Evolutionary conservation across 2,888 invertebrate genomes (phyloP), one percentile per base, ranked within the genome.

Genomic region (Formica aserva): DNA sequence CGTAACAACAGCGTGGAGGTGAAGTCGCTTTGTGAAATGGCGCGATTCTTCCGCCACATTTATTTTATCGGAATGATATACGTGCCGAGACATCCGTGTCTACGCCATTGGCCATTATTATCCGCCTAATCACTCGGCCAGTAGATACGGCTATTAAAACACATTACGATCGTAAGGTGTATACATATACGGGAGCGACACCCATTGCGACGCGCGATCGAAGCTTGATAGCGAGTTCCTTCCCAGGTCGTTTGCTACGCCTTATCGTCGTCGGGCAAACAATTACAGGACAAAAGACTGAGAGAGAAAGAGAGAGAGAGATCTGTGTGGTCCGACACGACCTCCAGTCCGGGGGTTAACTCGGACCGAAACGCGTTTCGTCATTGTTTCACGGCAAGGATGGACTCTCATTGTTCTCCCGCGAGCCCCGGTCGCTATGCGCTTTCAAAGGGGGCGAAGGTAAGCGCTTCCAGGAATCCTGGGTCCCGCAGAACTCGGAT

Each of bases 391-490:
- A 80, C 77, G 81, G 83, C 78, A 71, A 69, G 83, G 84, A 83
- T 80, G 72, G 82, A 76, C 85, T 75, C 77, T 81, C 85, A 91
- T 92, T 92, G 91, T 91, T 91, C 72, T 35, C 66, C 26, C 41
- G 77, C 65, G 71, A 65, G 65, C 38, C n/a, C 63, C 65, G 84
- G 35, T 57, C 69, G 38, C 55, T 72, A 84, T 86, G 85, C 83
- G 83, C 85, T 85, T 87, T 69, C 78, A 85, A 85, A 65, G 60
- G 80, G 71, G 67, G 32, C 32, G 67, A 48, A 60, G 62, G 82
- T 69, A 81, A 82, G 26, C 81, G 62, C 66, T 62, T 81, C 62
- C 55, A 62, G 81, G 62, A 60, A 78, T 60, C 60, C 22, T 45
- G 78, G 4, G 22, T 57, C 3, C 35, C 78, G 26, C 57, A 8